Evolutionary conservation across 2,888 invertebrate species (phyloP).

Genomic region (Uropetala carovei): DNA sequence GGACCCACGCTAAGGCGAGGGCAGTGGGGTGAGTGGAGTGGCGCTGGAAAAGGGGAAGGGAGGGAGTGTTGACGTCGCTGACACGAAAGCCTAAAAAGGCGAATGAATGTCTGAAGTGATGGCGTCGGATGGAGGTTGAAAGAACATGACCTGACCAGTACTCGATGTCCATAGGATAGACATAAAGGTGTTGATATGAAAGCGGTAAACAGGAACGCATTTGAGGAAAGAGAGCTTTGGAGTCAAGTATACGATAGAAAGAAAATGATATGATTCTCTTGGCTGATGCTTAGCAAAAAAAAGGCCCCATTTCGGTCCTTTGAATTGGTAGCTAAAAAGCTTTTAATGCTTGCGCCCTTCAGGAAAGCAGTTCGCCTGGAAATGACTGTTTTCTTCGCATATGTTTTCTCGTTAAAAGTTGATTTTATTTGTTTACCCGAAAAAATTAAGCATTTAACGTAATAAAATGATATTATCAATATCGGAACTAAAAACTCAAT

Average conservation of each 20-base stretch:
- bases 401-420: too few species aligned
- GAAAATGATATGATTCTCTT: not conserved
- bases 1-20: conserved; percentile 6
- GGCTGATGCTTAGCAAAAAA: too few species aligned
- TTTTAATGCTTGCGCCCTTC: too few species aligned
- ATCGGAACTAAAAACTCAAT: too few species aligned
- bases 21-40: not conserved
- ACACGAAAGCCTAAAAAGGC: conserved; percentile 54
- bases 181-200: conserved; percentile 52
- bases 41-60: not conserved
- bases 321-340: too few species aligned
- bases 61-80: conserved; percentile 46
- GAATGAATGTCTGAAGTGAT: conserved; percentile 56
- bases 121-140: conserved; percentile 52
- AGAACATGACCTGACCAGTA: conserved; percentile 42
- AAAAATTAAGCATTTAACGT: too few species aligned
- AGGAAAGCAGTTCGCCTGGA: too few species aligned
- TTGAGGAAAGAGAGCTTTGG: not conserved
- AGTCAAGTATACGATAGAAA: not conserved
- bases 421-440: too few species aligned
- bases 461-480: too few species aligned
- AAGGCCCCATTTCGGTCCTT: too few species aligned
- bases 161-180: conserved; percentile 33
- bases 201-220: not conserved
- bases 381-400: too few species aligned